Percentiles rank a stretch among this genome's conserved stretches.
phyloP scores from a whole-genome alignment of 2,113 vertebrate genomes.

The Neoarius graeffei region DNA sequence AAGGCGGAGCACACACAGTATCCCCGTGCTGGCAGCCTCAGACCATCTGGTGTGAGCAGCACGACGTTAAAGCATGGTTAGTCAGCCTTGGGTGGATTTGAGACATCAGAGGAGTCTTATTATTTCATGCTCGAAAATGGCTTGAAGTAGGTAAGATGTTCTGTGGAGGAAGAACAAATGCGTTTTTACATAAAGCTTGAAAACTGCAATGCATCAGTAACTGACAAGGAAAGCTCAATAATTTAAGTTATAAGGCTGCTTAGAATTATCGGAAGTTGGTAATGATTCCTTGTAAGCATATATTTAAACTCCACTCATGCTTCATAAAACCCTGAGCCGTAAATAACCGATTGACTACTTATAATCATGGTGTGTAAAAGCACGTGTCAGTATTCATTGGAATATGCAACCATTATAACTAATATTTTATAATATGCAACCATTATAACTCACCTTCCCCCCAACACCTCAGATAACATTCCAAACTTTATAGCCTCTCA shows the following conservation, averaged over 20 bases:
- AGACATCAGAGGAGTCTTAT: constrained; percentile 8
- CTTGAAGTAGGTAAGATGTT: background rate
- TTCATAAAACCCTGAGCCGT: background rate
- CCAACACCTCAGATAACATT: no score
- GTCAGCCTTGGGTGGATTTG: constrained; percentile 16
- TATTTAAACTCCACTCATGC: background rate
- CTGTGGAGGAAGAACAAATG: background rate
- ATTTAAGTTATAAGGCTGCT: no score
- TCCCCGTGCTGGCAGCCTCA: constrained; percentile 12
- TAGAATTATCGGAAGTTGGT: background rate
- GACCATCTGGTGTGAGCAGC: constrained; percentile 38
- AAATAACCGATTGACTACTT: background rate
- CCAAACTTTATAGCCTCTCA: no score
- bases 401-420: background rate
- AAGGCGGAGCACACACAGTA: background rate
- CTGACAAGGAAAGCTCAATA: no score
- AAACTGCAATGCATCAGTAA: background rate
- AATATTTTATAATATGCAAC: no score
- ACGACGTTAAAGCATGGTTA: constrained; percentile 17
- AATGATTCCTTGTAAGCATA: background rate
- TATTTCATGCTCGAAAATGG: background rate
- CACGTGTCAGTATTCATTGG: background rate
- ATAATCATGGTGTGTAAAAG: background rate
- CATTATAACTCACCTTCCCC: no score
- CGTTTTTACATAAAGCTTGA: background rate